Evolutionary conservation across 2,888 invertebrate species (phyloP).

Genomic region (Xanthorhoe spadicearia): DNA sequence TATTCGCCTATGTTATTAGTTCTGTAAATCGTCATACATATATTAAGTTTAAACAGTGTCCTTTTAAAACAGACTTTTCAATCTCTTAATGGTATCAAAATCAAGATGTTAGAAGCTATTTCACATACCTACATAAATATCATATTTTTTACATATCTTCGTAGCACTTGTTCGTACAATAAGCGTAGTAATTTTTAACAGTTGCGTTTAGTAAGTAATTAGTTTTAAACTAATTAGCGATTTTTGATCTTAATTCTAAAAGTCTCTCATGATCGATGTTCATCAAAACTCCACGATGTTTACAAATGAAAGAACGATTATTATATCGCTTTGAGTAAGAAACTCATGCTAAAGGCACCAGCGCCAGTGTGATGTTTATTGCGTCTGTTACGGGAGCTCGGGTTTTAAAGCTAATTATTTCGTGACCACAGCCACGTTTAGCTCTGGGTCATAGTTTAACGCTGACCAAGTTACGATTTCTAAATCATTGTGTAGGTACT

Average conservation of each 20-base stretch:
- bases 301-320: not conserved
- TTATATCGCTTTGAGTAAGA: not conserved
- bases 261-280: no score
- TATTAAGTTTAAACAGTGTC: not conserved
- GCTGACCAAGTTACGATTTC: conserved; percentile 16
- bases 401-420: conserved; percentile 22
- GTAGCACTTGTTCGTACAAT: no score
- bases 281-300: not conserved
- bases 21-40: not conserved
- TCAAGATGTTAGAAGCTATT: not conserved
- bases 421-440: conserved; percentile 24
- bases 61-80: not conserved
- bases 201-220: no score
- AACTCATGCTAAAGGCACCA: conserved; percentile 19
- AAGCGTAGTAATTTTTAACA: no score
- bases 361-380: conserved; percentile 44
- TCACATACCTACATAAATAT: no score
- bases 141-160: no score
- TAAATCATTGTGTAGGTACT: conserved; percentile 13
- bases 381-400: conserved; percentile 26
- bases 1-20: not conserved
- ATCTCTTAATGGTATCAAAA: not conserved
- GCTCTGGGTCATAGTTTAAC: conserved; percentile 14
- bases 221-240: no score
- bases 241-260: no score